These are phyloP conservation scores for Acleris holmiana DNA, from an alignment of 2,888 invertebrate species.

Conservation along the genomic window DNA sequence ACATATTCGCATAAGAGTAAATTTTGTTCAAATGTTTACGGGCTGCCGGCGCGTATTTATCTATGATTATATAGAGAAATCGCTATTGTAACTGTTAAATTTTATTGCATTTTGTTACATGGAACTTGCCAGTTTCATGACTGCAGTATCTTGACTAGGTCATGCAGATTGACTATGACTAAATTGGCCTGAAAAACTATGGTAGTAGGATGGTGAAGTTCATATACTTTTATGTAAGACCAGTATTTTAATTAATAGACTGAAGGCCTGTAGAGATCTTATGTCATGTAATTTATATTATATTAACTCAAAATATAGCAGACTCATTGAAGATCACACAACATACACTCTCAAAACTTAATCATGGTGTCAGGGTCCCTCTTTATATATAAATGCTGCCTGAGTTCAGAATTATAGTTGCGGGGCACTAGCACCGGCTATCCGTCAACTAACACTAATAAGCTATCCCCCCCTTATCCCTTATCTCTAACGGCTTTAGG, in stretches of 20 bases:
- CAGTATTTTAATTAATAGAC: constrained; percentile 6
- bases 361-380: too few species aligned
- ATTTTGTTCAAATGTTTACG: constrained; percentile 83
- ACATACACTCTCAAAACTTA: too few species aligned
- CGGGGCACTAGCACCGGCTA: too few species aligned
- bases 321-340: too few species aligned
- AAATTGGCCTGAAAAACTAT: constrained; percentile 3
- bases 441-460: too few species aligned
- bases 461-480: too few species aligned
- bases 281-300: not conserved
- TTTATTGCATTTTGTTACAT: constrained; percentile 81
- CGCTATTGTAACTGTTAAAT: constrained; percentile 83
- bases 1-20: constrained; percentile 82
- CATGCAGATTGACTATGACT: not conserved
- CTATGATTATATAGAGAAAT: constrained; percentile 82
- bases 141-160: constrained; percentile 12
- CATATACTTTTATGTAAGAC: constrained; percentile 1
- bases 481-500: too few species aligned
- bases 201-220: constrained; percentile 14
- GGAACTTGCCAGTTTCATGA: constrained; percentile 41
- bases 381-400: too few species aligned
- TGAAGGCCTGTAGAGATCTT: constrained; percentile 24
- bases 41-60: constrained; percentile 80
- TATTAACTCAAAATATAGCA: too few species aligned
- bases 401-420: too few species aligned